phyloP scores from a whole-genome alignment of 1,140 invertebrate genomes.

The Gonioctena quinquepunctata region DNA sequence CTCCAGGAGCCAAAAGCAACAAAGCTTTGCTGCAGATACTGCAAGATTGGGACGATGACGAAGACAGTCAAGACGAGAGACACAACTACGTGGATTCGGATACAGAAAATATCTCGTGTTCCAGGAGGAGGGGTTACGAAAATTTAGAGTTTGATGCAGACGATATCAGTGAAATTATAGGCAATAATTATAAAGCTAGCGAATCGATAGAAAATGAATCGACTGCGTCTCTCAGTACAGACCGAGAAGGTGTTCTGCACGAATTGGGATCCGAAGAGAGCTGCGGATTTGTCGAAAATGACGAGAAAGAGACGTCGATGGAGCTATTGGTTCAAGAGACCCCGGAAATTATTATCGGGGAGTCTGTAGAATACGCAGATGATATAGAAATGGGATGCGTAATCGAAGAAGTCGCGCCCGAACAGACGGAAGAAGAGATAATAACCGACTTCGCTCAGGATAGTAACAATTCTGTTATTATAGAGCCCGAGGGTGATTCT shows the following conservation, averaged over 20 bases:
- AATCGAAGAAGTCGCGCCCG: neutral
- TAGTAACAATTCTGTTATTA: no score
- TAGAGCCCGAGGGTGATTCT: no score
- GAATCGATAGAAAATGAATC: neutral
- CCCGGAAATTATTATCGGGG: neutral
- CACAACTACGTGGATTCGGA: neutral
- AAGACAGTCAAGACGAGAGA: conserved; percentile 18
- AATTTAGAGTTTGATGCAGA: conserved; percentile 6
- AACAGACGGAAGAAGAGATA: neutral
- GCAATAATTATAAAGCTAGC: neutral
- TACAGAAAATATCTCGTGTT: neutral
- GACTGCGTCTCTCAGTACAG: neutral
- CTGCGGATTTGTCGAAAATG: neutral
- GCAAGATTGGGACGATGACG: conserved; percentile 36
- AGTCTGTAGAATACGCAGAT: neutral
- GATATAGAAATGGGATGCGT: neutral
- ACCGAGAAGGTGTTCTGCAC: neutral
- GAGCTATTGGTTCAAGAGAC: neutral
- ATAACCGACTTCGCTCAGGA: neutral
- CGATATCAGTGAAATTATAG: conserved; percentile 5
- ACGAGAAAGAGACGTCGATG: neutral
- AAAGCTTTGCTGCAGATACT: conserved; percentile 30
- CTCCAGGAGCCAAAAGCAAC: conserved; percentile 1
- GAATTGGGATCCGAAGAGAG: neutral
- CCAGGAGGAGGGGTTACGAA: neutral